A percentile compares a stretch with the other conserved stretches of the same genome.
phyloP scores from a whole-genome alignment of 2,113 vertebrate species.

The Lampris megalopsis region DNA sequence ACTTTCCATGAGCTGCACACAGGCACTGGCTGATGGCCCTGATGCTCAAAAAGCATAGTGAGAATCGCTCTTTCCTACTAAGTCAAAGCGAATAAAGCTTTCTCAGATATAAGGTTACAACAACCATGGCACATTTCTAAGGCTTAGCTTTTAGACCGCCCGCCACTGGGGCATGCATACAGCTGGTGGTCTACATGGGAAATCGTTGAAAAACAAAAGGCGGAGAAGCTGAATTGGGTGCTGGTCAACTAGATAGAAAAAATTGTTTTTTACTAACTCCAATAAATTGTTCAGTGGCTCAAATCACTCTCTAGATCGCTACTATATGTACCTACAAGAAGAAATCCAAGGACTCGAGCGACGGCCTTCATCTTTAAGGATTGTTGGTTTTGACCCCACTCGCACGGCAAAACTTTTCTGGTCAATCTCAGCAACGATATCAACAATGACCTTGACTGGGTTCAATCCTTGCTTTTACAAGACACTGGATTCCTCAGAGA shows the following conservation, averaged over 20 bases:
- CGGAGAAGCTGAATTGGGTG: background rate
- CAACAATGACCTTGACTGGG: background rate
- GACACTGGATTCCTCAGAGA: background rate
- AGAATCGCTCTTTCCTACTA: constrained; percentile 2
- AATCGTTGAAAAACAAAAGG: background rate
- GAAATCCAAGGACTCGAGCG: constrained; percentile 9
- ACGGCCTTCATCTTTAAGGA: constrained; percentile 14
- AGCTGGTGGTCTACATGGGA: background rate
- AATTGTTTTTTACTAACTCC: background rate
- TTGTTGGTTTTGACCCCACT: background rate
- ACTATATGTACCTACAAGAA: background rate
- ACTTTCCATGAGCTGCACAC: constrained; percentile 10
- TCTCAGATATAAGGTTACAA: constrained; percentile 11
- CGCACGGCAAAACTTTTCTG: background rate
- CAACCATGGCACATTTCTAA: constrained; percentile 17
- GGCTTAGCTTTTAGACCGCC: constrained; percentile 22
- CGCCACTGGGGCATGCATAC: background rate
- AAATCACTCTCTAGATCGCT: background rate
- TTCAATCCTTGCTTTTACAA: background rate
- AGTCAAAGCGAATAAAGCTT: constrained; percentile 49
- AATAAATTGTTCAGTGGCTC: background rate
- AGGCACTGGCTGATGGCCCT: constrained; percentile 14
- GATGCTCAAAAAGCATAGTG: background rate
- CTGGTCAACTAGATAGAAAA: background rate
- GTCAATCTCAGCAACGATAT: constrained; percentile 2